These are phyloP conservation scores for Teleopsis dalmanni DNA, from an alignment of 1,140 invertebrate genomes.

Conservation along the genomic window DNA sequence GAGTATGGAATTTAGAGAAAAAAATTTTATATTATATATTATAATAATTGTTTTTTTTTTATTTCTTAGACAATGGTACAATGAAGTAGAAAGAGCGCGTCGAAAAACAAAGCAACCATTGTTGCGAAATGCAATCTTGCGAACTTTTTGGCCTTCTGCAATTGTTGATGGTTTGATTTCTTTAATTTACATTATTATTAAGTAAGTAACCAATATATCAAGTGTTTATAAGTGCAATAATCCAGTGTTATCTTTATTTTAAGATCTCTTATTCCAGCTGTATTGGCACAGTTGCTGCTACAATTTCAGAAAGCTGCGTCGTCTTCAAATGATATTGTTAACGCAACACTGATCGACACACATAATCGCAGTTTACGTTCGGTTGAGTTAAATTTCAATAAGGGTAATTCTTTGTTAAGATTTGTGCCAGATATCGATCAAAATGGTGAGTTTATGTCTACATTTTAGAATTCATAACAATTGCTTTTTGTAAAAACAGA, in stretches of 20 bases:
- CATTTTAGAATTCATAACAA: no score
- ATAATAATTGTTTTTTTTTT: neutral
- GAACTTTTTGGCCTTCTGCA: slow-evolving; percentile 43
- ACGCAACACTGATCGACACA: neutral
- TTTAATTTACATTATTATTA: slow-evolving; percentile 43
- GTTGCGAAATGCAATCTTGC: slow-evolving; percentile 43
- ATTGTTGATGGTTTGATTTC: slow-evolving; percentile 44
- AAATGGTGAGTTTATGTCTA: no score
- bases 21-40: neutral
- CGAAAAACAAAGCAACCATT: slow-evolving; percentile 39
- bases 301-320: slow-evolving; percentile 27
- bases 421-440: slow-evolving; percentile 1
- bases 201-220: slow-evolving; percentile 29
- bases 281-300: slow-evolving; percentile 43
- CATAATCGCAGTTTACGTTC: slow-evolving; percentile 5
- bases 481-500: no score
- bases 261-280: slow-evolving; percentile 47
- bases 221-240: neutral
- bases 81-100: slow-evolving; percentile 44
- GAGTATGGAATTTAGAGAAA: slow-evolving; percentile 11
- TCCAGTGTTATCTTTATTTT: slow-evolving; percentile 1
- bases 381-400: slow-evolving; percentile 2
- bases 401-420: neutral
- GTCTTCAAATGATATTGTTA: neutral
- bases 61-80: slow-evolving; percentile 46